Evolutionary conservation across 2,113 vertebrate genomes (phyloP), one percentile per base, ranked within the genome.

Genomic region (Oncorhynchus keta): DNA sequence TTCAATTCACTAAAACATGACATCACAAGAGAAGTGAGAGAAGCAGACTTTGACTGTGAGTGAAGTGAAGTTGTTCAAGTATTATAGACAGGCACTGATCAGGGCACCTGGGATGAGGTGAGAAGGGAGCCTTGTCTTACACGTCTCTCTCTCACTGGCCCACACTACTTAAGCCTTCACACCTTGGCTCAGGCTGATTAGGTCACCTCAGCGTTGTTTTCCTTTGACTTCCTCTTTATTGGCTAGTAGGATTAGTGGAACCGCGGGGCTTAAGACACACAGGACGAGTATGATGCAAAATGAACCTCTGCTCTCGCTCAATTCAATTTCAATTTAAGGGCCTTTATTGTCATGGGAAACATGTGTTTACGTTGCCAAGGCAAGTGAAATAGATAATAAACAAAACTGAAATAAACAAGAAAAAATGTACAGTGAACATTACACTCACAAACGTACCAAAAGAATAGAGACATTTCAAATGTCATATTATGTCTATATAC

Each of bases 171-270:
- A 84, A 81, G 39, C 39, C 39, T 45, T 45, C 81, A 81, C 76
- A 80, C 79, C 84, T 87, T 55, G 87, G 83, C 39, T 45, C 80
- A 22, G 5, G 55, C 57, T 62, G 30, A 92, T 89, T 84, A 91
- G 72, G 78, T 77, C 83, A 86, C 83, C 86, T 86, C 78, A 81
- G 83, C 81, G 85, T 88, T 82, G 83, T 88, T 91, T 90, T 76
- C 77, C 80, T 85, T 11, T 85, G 16, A 80, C 83, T 83, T 88
- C 20, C 73, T 84, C 85, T 84, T 86, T 87, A 89, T 45, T 90
- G 85, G 83, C 77, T 89, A 86, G 88, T 89, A 87, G 89, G 89
- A 83, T 91, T 91, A 89, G 77, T 65, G 35, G 77, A 85, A 86
- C 83, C 83, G 49, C 8, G 84, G 77, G 89, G 70, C 26, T 45